Percentiles rank a stretch among this genome's conserved stretches.
These are phyloP conservation scores for Scotopteryx bipunctaria DNA, from an alignment of 2,888 invertebrate genomes.

Conservation along the genomic window DNA sequence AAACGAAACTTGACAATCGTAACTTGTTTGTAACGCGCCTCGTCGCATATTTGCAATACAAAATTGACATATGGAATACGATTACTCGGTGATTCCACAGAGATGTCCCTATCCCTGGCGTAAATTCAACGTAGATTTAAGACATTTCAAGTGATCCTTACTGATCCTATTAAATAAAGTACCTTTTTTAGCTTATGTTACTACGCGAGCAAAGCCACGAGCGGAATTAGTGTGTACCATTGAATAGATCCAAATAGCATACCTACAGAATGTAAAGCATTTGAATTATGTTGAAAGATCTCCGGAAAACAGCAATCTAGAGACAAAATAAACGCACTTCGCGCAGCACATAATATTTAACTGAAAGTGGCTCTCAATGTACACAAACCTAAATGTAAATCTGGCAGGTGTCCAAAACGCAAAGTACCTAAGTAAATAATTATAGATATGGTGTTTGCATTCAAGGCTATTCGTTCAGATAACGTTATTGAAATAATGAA, in stretches of 20 bases:
- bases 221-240: too few species aligned
- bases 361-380: constrained; percentile 14
- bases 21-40: too few species aligned
- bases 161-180: too few species aligned
- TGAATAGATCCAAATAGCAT: not conserved
- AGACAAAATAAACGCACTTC: constrained; percentile 14
- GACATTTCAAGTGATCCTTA: too few species aligned
- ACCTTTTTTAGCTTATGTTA: too few species aligned
- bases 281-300: constrained; percentile 1
- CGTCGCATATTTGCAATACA: too few species aligned
- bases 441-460: constrained; percentile 16
- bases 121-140: too few species aligned
- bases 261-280: not conserved
- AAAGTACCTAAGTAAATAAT: constrained; percentile 22
- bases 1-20: too few species aligned
- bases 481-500: constrained; percentile 5
- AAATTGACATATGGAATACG: too few species aligned
- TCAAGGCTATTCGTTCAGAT: constrained; percentile 3
- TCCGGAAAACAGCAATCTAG: not conserved
- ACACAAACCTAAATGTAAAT: constrained; percentile 19
- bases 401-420: constrained; percentile 22
- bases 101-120: too few species aligned
- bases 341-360: constrained; percentile 6
- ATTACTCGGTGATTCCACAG: too few species aligned
- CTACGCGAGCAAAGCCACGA: too few species aligned